Evolutionary conservation across 2,888 invertebrate species (phyloP), one percentile per base, ranked within the genome.

Genomic region (Nezara viridula): DNA sequence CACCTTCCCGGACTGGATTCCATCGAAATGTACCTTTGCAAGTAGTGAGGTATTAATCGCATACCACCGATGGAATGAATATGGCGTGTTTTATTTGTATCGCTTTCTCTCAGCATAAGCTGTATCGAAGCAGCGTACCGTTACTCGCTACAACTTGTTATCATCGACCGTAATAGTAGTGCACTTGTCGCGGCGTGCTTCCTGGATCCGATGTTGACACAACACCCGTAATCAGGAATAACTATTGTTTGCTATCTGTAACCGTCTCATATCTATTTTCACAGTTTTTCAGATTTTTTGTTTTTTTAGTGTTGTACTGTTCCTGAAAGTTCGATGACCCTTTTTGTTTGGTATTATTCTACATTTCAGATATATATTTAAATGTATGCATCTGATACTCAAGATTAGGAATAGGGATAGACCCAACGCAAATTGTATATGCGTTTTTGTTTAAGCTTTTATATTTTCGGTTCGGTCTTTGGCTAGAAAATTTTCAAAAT

Each of bases 91-190:
- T 73, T 37, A 73, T 73, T 37, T 73, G 66, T 73, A 73, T 73
- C 66, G 66, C 66, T 73, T 73, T 73, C 66, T 73, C 66, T 37
- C 16, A 21, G 6, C 0, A 27, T 14, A 12, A 16, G 19, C 32
- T 73, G 66, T 37, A 19, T 19, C 6, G 66, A 73, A 19, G 66
- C 66, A 73, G 5, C 37, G 66, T 73, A 73, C 32, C 66, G 66
- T 73, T 73, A 73, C 66, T 21, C 27, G 60, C 60, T 73, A 73
- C 66, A 73, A 73, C 32, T 32, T 37, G 66, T 73, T 73, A 73
- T 73, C 66, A 73, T 32, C 37, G 19, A 4, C 66, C 7, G 19
- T 73, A 73, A 73, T 73, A 73, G 37, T 19, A 37, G 66, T 37
- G 66, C 66, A 73, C 19, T 73, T 19, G 66, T 73, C 21, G 19